Base-by-base conservation (phyloP, 2,113 vertebrate genomes). In the Platycercus adscitus region DNA sequence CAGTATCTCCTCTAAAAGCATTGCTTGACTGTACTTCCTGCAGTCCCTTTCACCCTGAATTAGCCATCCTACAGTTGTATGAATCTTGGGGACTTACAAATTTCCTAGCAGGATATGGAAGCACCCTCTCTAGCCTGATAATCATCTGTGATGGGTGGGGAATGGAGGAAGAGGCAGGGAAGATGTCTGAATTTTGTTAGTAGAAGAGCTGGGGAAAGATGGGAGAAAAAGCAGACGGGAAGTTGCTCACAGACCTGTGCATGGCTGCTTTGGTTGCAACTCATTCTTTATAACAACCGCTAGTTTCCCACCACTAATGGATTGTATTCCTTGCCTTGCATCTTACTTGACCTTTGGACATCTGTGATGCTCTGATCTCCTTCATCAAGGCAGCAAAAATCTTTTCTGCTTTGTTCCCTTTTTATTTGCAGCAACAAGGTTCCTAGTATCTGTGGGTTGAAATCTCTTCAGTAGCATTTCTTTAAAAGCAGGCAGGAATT, bases 71-170 rank as follows among this genome's bases (percentile, higher is more conserved):
- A 3, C 1, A 14, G n/a, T 17, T 25, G 15, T 35, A 8, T 13
- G 52, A 50, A 55, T 28, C 25, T 13, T 2, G 6, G 73, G 23
- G 35, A 29, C 26, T 81, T 37, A 33, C 4, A 2, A 3, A 37
- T 35, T 17, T 37, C 1, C 0, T 17, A 20, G 39, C 1, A 33
- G 44, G 44, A 9, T 60, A 20, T 7, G 11, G 49, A 73, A 64
- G n/a, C 15, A 31, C 25, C 21, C 28, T 69, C 64, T 76, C 7
- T 10, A 56, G 41, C 53, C 44, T 72, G 41, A 16, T 41, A 49
- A 61, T 37, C 11, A 21, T 5, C 63, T 49, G 33, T 1, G 5
- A 18, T 19, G 56, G 26, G 10, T 31, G 16, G 55, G 15, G 10
- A 26, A 66, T 24, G 55, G 50, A 77, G 31, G 47, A 20, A 41